Base-by-base conservation (phyloP, 2,113 vertebrate genomes). In the Tricholaema leucomelas region DNA sequence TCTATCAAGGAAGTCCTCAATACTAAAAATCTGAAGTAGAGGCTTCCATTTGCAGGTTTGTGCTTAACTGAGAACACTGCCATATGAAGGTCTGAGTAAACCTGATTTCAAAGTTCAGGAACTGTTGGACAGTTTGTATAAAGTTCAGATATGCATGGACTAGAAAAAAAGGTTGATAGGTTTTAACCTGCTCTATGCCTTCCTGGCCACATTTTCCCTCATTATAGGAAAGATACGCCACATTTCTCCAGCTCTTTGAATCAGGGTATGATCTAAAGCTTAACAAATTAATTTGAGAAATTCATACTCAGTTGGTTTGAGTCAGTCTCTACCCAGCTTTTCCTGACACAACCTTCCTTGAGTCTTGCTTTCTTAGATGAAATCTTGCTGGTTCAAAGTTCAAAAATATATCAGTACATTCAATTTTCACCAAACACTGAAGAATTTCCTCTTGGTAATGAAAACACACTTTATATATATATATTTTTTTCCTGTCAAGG, bases 291-390 rank as follows among this genome's bases (percentile, higher is more conserved):
- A 52, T 54, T 27, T 61, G n/a, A n/a, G n/a, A n/a, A 58, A 55
- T 5, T 61, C 7, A 31, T 38, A 40, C 12, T 46, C 2, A 69
- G 2, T 23, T 1, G 0, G 38, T 42, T 30, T 6, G 12, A 64
- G 24, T 72, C 31, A 72, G 3, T 50, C 3, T 81, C 88, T 50
- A 46, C 16, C 7, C 7, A 28, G 4, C 7, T 75, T 71, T 91
- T 85, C 30, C n/a, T 48, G 54, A 81, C 9, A 24, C 24, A 78
- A 46, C 28, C n/a, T 71, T 81, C 25, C 8, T 10, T 3, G 46
- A 42, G 15, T 33, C 40, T 73, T 59, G 15, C 19, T 70, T 42
- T 56, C 44, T 59, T 92, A 87, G 23, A 19, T 65, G 9, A 2
- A 30, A 13, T 44, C 72, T 71, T 80, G 14, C 27, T 83, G 20